Evolutionary conservation across 2,797 vertebrate species (phyloP), one percentile per base, ranked within the genome.

Genomic region (Halcyon smyrnensis): DNA sequence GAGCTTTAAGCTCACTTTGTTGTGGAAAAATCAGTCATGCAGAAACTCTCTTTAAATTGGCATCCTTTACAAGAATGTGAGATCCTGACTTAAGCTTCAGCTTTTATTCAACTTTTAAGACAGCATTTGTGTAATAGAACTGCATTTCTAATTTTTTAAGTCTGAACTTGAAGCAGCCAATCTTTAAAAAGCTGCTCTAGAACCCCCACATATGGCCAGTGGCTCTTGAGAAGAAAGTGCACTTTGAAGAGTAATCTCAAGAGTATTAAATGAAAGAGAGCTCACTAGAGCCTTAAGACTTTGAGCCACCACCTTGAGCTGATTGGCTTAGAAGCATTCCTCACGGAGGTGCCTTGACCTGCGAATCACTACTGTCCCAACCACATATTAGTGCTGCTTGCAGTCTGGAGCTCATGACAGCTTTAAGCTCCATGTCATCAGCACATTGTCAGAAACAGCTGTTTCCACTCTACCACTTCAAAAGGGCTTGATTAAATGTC

Each of bases 141-240:
- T 89, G 56, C 36, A 3, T 95, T 95, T 89, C 67, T 87, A 88
- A 81, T 78, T 87, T 86, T 91, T 78, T 65, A 90, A 95, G 45
- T 73, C 87, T 81, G 92, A 89, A 91, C 91, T 95, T 90, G 95
- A 67, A 96, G 94, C 87, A 97, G 68, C 53, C 95, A 90, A 90
- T 97, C 96, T 94, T 97, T 91, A 92, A 95, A 84, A 94, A 90
- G 86, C 84, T 62, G 41, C 76, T 95, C 91, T 95, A 98, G 97
- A 98, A 98, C 97, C 86, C 88, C 93, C 77, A 97, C 98, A 98
- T 98, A 97, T 98, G 98, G 97, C 92, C 74, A 57, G 8, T 69
- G 91, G 95, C 88, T 97, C 97, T 95, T 90, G 88, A 96, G 91
- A 95, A 84, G 46, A 89, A 92, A 91, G 86, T 79, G 75, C 89